phyloP scores from a whole-genome alignment of 2,888 invertebrate genomes.

The Yponomeuta malinellus region DNA sequence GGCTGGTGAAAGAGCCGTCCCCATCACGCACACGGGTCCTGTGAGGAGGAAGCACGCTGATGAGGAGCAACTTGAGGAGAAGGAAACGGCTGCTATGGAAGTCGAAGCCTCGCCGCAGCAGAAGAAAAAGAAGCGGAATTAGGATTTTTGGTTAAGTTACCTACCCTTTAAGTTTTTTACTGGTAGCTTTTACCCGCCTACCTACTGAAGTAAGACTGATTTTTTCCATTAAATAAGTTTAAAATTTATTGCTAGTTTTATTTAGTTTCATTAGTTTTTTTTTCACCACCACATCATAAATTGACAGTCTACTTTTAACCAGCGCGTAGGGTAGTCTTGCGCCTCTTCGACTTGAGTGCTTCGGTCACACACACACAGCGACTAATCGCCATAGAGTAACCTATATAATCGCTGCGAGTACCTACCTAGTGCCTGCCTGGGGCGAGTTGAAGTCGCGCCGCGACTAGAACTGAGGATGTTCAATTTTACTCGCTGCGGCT shows the following conservation, averaged over 20 bases:
- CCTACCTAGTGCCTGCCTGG: no score
- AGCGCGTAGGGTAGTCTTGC: no score
- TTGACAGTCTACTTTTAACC: no score
- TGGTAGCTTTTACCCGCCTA: not conserved
- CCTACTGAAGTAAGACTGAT: not conserved
- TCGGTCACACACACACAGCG: no score
- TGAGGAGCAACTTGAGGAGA: constrained; percentile 35
- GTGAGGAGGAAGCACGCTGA: constrained; percentile 62
- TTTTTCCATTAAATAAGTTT: not conserved
- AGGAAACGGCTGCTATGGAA: constrained; percentile 21
- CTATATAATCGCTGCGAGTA: no score
- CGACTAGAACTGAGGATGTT: no score
- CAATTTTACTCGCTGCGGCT: no score
- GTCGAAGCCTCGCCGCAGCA: constrained; percentile 47
- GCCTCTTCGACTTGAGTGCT: no score
- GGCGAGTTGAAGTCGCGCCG: no score
- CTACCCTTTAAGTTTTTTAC: not conserved
- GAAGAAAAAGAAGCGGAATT: constrained; percentile 54
- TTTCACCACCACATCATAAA: no score
- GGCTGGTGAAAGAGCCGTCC: constrained; percentile 69
- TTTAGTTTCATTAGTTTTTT: not conserved
- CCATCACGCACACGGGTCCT: constrained; percentile 78
- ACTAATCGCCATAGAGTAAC: no score
- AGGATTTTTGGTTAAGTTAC: not conserved
- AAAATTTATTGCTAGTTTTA: not conserved